Conservation (phyloP, 2,113 vertebrate genomes). For the Lethenteron camtschaticum region DNA sequence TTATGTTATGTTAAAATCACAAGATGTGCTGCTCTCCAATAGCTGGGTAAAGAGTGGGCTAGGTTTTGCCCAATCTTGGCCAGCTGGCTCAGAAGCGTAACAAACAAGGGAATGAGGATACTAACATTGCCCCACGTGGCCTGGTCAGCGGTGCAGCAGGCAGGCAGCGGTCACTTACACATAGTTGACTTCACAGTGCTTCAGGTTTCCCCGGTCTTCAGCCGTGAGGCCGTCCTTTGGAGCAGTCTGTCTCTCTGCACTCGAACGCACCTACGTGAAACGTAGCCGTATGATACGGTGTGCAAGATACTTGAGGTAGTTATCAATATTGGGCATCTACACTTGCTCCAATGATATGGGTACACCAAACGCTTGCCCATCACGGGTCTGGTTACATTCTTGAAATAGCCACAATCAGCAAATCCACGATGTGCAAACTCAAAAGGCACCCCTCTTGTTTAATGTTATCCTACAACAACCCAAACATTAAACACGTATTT, state of each 20-base stretch:
- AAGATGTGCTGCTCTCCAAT: not conserved
- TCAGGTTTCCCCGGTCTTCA: slow-evolving; percentile 82
- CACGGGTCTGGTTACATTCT: too few species aligned
- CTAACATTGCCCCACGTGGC: not conserved
- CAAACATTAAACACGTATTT: too few species aligned
- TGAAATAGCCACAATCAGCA: too few species aligned
- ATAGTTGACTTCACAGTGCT: slow-evolving; percentile 80
- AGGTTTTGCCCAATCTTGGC: not conserved
- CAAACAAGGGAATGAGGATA: not conserved
- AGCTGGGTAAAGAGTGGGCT: not conserved
- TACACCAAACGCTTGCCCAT: too few species aligned
- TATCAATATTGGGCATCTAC: too few species aligned
- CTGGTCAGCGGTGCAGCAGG: slow-evolving; percentile 8
- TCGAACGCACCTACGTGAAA: slow-evolving; percentile 47
- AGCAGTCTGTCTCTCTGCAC: slow-evolving; percentile 47
- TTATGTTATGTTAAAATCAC: not conserved
- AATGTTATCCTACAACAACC: too few species aligned
- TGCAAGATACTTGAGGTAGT: too few species aligned
- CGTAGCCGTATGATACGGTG: too few species aligned
- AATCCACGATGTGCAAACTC: too few species aligned
- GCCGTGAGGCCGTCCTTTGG: slow-evolving; percentile 62
- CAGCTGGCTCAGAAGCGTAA: not conserved
- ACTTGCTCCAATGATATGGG: too few species aligned
- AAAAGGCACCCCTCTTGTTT: too few species aligned
- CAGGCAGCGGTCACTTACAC: slow-evolving; percentile 37